A percentile compares a stretch with the other conserved stretches of the same genome.
Conservation (phyloP, 2,113 vertebrate genomes). For the Motacilla tschutschensis region DNA sequence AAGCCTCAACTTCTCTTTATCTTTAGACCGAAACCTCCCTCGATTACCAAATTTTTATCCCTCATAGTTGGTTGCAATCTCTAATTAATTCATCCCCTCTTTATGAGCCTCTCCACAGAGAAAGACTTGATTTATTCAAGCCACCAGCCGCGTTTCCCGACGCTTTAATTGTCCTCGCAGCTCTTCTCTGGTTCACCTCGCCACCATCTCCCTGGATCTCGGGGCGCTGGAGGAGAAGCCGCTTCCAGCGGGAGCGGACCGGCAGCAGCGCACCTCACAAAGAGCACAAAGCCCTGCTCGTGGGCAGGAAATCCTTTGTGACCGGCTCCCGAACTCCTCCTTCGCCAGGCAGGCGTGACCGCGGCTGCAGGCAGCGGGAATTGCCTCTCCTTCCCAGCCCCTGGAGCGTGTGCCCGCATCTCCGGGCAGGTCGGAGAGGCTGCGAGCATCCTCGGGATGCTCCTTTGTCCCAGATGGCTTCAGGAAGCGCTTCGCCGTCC, state of each 20-base stretch:
- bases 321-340: not conserved
- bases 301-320: conserved; percentile 4
- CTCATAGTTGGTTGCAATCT: not conserved
- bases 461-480: not conserved
- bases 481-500: not conserved
- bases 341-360: not conserved
- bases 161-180: not conserved
- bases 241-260: not conserved
- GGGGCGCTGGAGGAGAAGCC: not conserved
- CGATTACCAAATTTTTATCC: not conserved
- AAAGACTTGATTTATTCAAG: not conserved
- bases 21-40: not conserved
- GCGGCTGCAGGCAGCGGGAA: not conserved
- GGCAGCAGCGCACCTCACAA: not conserved
- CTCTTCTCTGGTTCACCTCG: not conserved
- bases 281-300: not conserved
- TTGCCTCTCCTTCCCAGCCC: not conserved
- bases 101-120: not conserved
- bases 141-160: not conserved
- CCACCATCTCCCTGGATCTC: not conserved
- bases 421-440: not conserved
- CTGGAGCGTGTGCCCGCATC: not conserved
- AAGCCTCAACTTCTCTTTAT: not conserved
- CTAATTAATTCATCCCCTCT: not conserved
- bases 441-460: not conserved